Conservation (phyloP, 1,140 invertebrate genomes). For the Caerostris extrusa region DNA sequence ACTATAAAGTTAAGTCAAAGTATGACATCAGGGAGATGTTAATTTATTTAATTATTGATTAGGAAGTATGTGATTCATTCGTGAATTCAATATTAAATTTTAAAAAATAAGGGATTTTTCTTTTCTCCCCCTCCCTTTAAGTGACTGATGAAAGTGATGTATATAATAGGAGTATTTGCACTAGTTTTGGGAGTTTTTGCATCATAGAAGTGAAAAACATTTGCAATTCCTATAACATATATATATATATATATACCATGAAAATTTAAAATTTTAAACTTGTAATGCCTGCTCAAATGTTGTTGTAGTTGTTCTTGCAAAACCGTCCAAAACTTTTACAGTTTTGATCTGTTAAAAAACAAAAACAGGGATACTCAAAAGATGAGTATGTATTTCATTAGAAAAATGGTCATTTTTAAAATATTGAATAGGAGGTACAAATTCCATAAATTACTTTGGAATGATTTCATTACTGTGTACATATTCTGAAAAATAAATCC, state of each 20-base stretch:
- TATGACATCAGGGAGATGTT: not conserved
- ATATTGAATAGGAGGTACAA: not conserved
- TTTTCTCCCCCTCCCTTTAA: not conserved
- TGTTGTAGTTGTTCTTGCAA: slow-evolving; percentile 11
- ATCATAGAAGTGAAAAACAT: not conserved
- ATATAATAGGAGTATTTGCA: slow-evolving; percentile 5
- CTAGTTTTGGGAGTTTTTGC: not conserved
- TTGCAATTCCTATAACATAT: not conserved
- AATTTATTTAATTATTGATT: not conserved
- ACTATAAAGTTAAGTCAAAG: not conserved
- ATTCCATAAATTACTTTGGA: not conserved
- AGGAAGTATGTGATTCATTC: too few relatives aligned
- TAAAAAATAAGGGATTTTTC: too few relatives aligned
- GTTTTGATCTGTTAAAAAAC: not conserved
- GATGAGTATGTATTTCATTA: not conserved
- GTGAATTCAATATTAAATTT: too few relatives aligned
- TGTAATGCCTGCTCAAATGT: slow-evolving; percentile 51
- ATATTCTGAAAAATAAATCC: not conserved
- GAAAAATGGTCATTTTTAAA: not conserved
- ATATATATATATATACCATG: not conserved
- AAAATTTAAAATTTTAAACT: slow-evolving; percentile 2
- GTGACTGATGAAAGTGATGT: not conserved
- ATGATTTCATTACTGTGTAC: not conserved
- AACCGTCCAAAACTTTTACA: slow-evolving; percentile 50
- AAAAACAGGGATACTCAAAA: not conserved